phyloP scores from a whole-genome alignment of 1,140 invertebrate genomes.

The Papilio glaucus region DNA sequence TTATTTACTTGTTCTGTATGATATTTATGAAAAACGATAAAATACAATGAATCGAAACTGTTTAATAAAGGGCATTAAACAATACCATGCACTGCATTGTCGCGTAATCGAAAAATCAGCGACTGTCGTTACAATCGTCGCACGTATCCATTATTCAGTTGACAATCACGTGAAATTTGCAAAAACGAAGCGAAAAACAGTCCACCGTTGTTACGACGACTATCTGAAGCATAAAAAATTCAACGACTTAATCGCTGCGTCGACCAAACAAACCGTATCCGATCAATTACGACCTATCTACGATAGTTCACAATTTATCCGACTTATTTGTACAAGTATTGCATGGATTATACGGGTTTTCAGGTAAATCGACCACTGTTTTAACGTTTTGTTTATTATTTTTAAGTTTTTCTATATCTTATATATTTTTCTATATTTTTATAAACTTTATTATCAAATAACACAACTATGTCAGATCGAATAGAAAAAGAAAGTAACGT shows the following conservation, averaged over 20 bases:
- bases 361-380: neutral
- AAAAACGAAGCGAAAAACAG: conserved; percentile 78
- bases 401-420: too few species aligned
- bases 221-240: conserved; percentile 73
- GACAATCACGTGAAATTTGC: conserved; percentile 78
- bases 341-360: conserved; percentile 2
- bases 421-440: too few species aligned
- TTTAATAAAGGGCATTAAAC: conserved; percentile 48
- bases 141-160: conserved; percentile 70
- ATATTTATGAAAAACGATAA: neutral
- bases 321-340: conserved; percentile 56
- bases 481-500: too few species aligned
- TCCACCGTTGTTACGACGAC: conserved; percentile 70
- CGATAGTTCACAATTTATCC: conserved; percentile 66
- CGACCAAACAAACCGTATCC: conserved; percentile 66
- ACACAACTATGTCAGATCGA: too few species aligned
- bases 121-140: conserved; percentile 62
- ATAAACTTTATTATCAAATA: too few species aligned
- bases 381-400: too few species aligned
- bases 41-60: conserved; percentile 16
- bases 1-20: neutral
- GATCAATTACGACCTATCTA: conserved; percentile 55
- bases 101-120: conserved; percentile 76
- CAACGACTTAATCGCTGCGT: conserved; percentile 72
- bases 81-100: conserved; percentile 56